These are phyloP conservation scores for Ormyrus nitidulus DNA, from an alignment of 2,888 invertebrate species.

Conservation along the genomic window DNA sequence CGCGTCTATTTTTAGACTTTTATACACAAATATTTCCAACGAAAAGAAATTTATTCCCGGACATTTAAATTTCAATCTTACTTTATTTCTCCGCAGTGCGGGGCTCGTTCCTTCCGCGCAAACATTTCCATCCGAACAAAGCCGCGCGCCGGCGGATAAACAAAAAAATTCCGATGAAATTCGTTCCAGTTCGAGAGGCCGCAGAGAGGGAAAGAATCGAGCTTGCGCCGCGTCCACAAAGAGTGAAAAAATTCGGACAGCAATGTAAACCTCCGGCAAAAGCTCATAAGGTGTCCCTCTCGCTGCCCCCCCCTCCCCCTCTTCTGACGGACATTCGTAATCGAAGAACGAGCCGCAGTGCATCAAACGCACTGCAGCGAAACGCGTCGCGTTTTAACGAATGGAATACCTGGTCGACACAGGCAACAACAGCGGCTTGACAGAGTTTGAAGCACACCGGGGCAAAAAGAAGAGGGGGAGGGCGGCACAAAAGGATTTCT, in stretches of 20 bases:
- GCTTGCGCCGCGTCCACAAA: no score
- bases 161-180: not conserved
- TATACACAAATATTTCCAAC: no score
- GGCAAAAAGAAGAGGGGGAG: not conserved
- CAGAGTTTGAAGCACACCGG: not conserved
- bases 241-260: slow-evolving; percentile 1
- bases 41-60: no score
- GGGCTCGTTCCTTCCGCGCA: no score
- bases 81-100: no score
- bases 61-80: no score
- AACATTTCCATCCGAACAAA: no score
- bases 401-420: slow-evolving; percentile 3
- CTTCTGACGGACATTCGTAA: slow-evolving; percentile 21
- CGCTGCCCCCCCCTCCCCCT: no score
- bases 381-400: slow-evolving; percentile 9
- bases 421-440: not conserved
- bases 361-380: slow-evolving; percentile 7
- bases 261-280: not conserved
- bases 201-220: not conserved
- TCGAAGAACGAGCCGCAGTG: not conserved
- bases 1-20: no score
- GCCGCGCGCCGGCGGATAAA: no score
- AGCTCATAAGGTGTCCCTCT: not conserved
- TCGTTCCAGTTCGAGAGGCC: not conserved
- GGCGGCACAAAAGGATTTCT: slow-evolving; percentile 60